These are phyloP conservation scores for Malacoraja senta DNA, from an alignment of 2,797 vertebrate species.

Conservation along the genomic window DNA sequence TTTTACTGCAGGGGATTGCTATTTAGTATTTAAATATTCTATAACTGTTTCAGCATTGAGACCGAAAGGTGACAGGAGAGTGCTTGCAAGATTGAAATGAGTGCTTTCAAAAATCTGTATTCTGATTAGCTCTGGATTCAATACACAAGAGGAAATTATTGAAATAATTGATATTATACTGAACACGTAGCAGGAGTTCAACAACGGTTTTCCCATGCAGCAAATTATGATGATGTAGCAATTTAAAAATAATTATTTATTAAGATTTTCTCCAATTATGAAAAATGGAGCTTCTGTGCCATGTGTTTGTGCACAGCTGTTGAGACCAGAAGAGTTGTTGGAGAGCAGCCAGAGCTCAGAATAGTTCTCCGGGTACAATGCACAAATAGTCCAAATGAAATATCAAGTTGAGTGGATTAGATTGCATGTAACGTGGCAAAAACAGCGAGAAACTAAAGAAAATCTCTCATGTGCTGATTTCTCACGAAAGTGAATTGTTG, in stretches of 20 bases:
- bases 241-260: conserved; percentile 44
- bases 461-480: background rate
- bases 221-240: conserved; percentile 39
- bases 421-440: background rate
- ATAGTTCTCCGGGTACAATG: conserved; percentile 61
- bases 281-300: conserved; percentile 67
- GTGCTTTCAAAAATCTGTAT: conserved; percentile 10
- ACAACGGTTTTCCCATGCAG: conserved; percentile 33
- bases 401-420: background rate
- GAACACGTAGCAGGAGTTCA: conserved; percentile 13
- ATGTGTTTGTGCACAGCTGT: conserved; percentile 71
- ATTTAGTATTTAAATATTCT: conserved; percentile 30
- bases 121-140: background rate
- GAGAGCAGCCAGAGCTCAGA: conserved; percentile 65
- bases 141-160: conserved; percentile 38
- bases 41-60: conserved; percentile 6
- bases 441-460: background rate
- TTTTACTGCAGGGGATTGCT: background rate
- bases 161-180: conserved; percentile 36
- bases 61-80: background rate
- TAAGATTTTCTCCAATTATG: conserved; percentile 60
- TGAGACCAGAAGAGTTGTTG: conserved; percentile 63
- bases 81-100: conserved; percentile 11
- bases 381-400: conserved; percentile 66
- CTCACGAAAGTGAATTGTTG: too few relatives aligned